phyloP scores from a whole-genome alignment of 2,797 vertebrate species.

The Thunnus albacares region DNA sequence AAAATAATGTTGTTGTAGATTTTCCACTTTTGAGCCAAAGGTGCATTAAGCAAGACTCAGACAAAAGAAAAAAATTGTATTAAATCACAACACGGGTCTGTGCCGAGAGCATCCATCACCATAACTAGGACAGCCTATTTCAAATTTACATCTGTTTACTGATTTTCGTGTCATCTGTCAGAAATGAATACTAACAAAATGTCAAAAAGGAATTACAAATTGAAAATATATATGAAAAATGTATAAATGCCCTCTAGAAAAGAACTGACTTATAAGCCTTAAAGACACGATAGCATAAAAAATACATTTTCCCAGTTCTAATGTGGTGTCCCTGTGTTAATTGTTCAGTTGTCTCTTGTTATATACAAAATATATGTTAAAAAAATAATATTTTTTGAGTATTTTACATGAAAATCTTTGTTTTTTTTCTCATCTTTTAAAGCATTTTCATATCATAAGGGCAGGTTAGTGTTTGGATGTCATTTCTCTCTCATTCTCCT shows the following conservation, averaged over 20 bases:
- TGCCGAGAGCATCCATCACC: background rate
- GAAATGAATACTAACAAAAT: background rate
- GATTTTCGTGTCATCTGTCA: background rate
- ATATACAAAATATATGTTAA: background rate
- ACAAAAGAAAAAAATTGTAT: background rate
- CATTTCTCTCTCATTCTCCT: too few relatives aligned
- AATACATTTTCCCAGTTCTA: too few relatives aligned
- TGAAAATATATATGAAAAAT: background rate
- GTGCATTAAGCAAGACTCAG: background rate
- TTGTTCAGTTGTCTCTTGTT: too few relatives aligned
- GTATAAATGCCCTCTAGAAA: too few relatives aligned
- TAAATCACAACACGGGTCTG: background rate
- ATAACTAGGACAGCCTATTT: background rate
- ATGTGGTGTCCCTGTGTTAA: too few relatives aligned
- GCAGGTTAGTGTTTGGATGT: too few relatives aligned
- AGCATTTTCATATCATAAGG: too few relatives aligned
- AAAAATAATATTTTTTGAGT: too few relatives aligned
- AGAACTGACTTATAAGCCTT: background rate
- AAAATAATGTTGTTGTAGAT: background rate
- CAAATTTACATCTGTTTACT: background rate
- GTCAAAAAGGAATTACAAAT: background rate
- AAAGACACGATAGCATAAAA: background rate
- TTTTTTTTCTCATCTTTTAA: too few relatives aligned
- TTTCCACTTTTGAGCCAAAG: slow-evolving; percentile 4
- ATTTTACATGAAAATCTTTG: too few relatives aligned